Evolutionary conservation across 2,888 invertebrate genomes (phyloP).

Genomic region (Drosophila leonis): DNA sequence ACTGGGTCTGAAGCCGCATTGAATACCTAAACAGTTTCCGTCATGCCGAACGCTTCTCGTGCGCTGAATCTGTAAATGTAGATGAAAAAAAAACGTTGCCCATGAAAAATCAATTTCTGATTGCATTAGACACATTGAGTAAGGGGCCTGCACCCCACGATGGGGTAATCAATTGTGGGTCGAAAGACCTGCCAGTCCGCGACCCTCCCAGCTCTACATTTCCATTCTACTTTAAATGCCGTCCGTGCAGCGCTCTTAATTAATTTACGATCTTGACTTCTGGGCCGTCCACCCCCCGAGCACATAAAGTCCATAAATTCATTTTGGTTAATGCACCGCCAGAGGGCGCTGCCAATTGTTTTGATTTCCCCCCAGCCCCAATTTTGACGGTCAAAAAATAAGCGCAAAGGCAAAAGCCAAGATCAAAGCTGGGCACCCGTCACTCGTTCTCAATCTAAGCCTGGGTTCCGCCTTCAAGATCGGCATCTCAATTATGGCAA

Average conservation of each 20-base stretch:
- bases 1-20: conserved; percentile 53
- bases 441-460: conserved; percentile 40
- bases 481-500: conserved; percentile 70
- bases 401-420: conserved; percentile 30
- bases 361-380: conserved; percentile 36
- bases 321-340: conserved; percentile 45
- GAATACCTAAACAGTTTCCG: conserved; percentile 70
- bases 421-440: conserved; percentile 45
- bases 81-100: conserved; percentile 31
- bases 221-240: conserved; percentile 57
- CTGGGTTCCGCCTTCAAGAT: conserved; percentile 66
- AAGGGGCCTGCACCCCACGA: conserved; percentile 53
- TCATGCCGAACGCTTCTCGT: conserved; percentile 67
- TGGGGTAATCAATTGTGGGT: conserved; percentile 57
- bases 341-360: conserved; percentile 59
- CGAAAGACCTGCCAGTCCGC: conserved; percentile 3
- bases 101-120: conserved; percentile 48
- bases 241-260: conserved; percentile 54
- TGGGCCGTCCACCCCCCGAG: conserved; percentile 25
- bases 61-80: conserved; percentile 68
- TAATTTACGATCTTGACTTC: conserved; percentile 66
- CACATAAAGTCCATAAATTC: conserved; percentile 60
- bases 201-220: conserved; percentile 45
- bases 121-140: conserved; percentile 51
- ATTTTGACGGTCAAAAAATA: conserved; percentile 36